Percentiles rank a stretch among this genome's conserved stretches.
Conservation (phyloP, 2,797 vertebrate species). For the Tachyglossus aculeatus region DNA sequence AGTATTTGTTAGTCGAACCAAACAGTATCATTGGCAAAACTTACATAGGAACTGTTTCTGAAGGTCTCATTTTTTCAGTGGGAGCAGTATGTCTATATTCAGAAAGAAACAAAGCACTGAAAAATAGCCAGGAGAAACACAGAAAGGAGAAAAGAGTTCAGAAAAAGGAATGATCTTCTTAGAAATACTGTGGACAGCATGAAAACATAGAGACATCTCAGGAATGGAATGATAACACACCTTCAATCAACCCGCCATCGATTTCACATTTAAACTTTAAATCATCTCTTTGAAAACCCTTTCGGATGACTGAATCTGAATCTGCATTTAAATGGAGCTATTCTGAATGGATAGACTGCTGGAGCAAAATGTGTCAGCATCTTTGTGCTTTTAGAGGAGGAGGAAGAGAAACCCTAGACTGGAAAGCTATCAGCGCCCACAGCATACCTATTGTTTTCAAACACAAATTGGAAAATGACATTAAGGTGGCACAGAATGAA, state of each 20-base stretch:
- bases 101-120: constrained; percentile 21
- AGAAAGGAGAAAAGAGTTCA: constrained; percentile 8
- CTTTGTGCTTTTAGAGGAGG: background rate
- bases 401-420: rapidly evolving
- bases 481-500: background rate
- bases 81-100: constrained; percentile 9
- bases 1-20: background rate
- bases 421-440: background rate
- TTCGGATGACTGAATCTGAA: constrained; percentile 14
- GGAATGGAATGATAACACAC: constrained; percentile 9
- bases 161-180: constrained; percentile 38
- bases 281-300: constrained; percentile 25
- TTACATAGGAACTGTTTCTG: background rate
- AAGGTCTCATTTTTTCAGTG: background rate
- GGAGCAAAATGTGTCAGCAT: background rate
- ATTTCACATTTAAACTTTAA: constrained; percentile 26
- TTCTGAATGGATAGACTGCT: background rate
- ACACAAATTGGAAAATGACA: background rate
- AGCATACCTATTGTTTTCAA: background rate
- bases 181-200: constrained; percentile 24
- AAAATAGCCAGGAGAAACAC: background rate
- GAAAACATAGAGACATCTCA: constrained; percentile 27
- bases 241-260: constrained; percentile 40
- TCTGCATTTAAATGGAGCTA: background rate
- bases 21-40: constrained; percentile 1